Conservation (phyloP, 2,888 invertebrate genomes). For the Heliothis peltigera region DNA sequence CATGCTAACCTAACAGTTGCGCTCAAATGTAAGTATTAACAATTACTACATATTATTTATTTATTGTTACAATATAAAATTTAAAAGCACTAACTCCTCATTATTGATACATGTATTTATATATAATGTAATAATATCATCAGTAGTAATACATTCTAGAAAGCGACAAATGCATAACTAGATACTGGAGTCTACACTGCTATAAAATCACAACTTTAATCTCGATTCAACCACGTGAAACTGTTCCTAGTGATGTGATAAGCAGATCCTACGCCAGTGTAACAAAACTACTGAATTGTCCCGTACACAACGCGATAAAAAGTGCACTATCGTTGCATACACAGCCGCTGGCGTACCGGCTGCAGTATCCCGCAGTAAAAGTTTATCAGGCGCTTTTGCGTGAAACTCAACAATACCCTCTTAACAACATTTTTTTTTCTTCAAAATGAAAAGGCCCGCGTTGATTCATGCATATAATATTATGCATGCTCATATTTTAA, state of each 20-base stretch:
- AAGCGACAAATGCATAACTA: constrained; percentile 19
- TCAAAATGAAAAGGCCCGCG: constrained; percentile 22
- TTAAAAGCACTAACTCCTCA: no score
- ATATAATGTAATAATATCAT: background rate
- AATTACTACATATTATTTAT: background rate
- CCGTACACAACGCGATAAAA: constrained; percentile 62
- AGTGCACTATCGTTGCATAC: constrained; percentile 62
- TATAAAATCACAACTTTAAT: constrained; percentile 40
- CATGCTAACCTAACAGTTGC: constrained; percentile 84
- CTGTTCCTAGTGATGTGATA: constrained; percentile 40
- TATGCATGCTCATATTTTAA: constrained; percentile 33
- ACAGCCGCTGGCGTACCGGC: constrained; percentile 33
- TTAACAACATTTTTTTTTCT: constrained; percentile 18
- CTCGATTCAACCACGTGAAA: constrained; percentile 24
- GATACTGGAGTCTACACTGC: background rate
- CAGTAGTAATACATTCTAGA: constrained; percentile 9
- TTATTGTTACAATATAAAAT: background rate
- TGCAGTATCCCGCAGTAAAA: constrained; percentile 46
- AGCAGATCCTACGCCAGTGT: constrained; percentile 47
- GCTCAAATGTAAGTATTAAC: constrained; percentile 85
- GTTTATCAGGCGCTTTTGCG: constrained; percentile 48
- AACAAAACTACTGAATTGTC: constrained; percentile 64
- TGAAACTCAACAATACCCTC: constrained; percentile 30
- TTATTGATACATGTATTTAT: background rate
- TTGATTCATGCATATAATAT: constrained; percentile 45